Percentiles rank a stretch among this genome's conserved stretches.
phyloP scores from a whole-genome alignment of 2,888 invertebrate species.

The Scelioninae gen. 2 region DNA sequence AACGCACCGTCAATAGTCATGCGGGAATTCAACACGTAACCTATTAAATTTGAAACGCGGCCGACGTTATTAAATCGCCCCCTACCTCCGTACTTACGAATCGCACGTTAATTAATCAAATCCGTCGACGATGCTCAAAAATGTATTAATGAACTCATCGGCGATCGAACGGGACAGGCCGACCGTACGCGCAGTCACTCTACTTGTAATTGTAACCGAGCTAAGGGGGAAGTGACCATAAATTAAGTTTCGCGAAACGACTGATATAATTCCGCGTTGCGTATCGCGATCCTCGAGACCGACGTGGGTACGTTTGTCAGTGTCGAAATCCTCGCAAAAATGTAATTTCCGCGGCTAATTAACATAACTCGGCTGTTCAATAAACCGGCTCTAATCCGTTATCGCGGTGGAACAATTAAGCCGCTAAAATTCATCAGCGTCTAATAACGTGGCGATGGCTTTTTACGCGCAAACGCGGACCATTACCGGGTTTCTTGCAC shows the following conservation, averaged over 20 bases:
- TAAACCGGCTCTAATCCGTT: conserved; percentile 17
- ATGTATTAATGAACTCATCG: not conserved
- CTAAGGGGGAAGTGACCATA: conserved; percentile 9
- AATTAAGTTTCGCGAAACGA: conserved; percentile 13
- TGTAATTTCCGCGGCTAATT: conserved; percentile 16
- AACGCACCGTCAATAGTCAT: too few relatives aligned
- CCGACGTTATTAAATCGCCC: too few relatives aligned
- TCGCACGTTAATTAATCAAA: conserved; percentile 6
- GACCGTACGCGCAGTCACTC: conserved; percentile 7
- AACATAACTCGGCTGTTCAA: conserved; percentile 19
- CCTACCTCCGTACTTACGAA: not conserved
- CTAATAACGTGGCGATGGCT: conserved; percentile 28
- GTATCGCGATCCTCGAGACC: not conserved
- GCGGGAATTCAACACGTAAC: too few relatives aligned
- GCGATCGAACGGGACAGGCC: not conserved
- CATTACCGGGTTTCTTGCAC: conserved; percentile 26
- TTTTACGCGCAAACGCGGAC: conserved; percentile 2
- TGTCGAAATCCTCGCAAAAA: conserved; percentile 8
- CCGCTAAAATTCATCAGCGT: conserved; percentile 14
- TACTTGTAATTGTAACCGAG: conserved; percentile 9
- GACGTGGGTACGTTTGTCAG: conserved; percentile 6
- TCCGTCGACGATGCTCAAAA: not conserved
- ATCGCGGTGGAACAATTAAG: conserved; percentile 24
- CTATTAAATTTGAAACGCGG: too few relatives aligned
- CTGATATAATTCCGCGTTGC: conserved; percentile 5